Evolutionary conservation across 2,888 invertebrate species (phyloP).

Genomic region (Holacanthella duospinosa): DNA sequence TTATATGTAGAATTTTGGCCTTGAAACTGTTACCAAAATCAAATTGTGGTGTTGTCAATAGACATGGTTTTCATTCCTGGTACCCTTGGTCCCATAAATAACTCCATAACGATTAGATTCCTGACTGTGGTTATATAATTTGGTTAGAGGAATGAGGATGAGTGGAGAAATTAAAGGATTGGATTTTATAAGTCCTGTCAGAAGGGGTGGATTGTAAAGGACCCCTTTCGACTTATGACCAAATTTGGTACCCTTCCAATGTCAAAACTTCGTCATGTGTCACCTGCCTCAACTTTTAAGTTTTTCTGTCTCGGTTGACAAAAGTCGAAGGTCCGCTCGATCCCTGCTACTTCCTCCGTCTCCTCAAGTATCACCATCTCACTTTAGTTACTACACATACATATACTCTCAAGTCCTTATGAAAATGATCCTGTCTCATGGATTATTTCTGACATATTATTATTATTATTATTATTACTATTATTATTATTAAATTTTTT

Average conservation of each 20-base stretch:
- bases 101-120: too few relatives aligned
- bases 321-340: background rate
- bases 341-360: too few relatives aligned
- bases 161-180: slow-evolving; percentile 1
- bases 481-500: too few relatives aligned
- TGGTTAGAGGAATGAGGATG: too few relatives aligned
- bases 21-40: too few relatives aligned
- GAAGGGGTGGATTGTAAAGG: slow-evolving; percentile 12
- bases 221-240: slow-evolving; percentile 30
- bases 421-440: too few relatives aligned
- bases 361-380: background rate
- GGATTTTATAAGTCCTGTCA: background rate
- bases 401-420: too few relatives aligned
- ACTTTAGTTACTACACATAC: background rate
- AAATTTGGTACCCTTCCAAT: slow-evolving; percentile 33
- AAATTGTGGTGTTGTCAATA: too few relatives aligned
- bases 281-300: slow-evolving; percentile 19
- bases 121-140: too few relatives aligned
- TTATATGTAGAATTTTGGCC: too few relatives aligned
- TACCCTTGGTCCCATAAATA: background rate
- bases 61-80: background rate
- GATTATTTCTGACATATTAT: too few relatives aligned
- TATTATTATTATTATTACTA: too few relatives aligned
- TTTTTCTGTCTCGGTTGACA: background rate
- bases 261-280: slow-evolving; percentile 37